These are phyloP conservation scores for Heliothis subflexa DNA, from an alignment of 1,140 invertebrate genomes.

Conservation along the genomic window DNA sequence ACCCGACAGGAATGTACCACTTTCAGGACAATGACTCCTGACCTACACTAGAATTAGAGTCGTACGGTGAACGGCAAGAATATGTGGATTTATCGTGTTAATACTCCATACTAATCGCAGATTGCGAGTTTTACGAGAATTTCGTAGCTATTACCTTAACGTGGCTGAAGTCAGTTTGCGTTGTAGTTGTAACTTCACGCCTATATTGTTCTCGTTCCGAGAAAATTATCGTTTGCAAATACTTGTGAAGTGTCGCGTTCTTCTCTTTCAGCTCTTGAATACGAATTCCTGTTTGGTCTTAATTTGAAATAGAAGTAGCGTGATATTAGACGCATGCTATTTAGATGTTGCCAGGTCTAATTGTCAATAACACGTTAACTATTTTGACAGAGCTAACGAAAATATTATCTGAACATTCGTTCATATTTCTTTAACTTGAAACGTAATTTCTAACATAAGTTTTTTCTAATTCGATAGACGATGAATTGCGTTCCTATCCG, in stretches of 20 bases:
- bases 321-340: too few species aligned
- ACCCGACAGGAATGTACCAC: conserved; percentile 51
- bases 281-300: not conserved
- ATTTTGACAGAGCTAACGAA: too few species aligned
- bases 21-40: conserved; percentile 55
- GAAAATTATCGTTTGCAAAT: not conserved
- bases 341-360: too few species aligned
- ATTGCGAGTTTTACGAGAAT: conserved; percentile 6
- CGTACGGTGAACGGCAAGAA: not conserved
- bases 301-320: not conserved
- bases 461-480: too few species aligned
- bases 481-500: too few species aligned
- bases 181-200: conserved; percentile 1
- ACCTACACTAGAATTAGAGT: conserved; percentile 32
- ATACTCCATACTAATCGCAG: not conserved
- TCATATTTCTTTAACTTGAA: too few species aligned
- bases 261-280: not conserved
- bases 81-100: conserved; percentile 7
- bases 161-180: not conserved
- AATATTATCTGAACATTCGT: too few species aligned
- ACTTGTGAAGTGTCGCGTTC: not conserved
- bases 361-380: too few species aligned
- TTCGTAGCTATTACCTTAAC: not conserved
- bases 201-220: conserved; percentile 8
- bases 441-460: too few species aligned